A percentile compares a stretch with the other conserved stretches of the same genome.
Evolutionary conservation across 2,888 invertebrate genomes (phyloP).

Genomic region (Dolomedes plantarius): DNA sequence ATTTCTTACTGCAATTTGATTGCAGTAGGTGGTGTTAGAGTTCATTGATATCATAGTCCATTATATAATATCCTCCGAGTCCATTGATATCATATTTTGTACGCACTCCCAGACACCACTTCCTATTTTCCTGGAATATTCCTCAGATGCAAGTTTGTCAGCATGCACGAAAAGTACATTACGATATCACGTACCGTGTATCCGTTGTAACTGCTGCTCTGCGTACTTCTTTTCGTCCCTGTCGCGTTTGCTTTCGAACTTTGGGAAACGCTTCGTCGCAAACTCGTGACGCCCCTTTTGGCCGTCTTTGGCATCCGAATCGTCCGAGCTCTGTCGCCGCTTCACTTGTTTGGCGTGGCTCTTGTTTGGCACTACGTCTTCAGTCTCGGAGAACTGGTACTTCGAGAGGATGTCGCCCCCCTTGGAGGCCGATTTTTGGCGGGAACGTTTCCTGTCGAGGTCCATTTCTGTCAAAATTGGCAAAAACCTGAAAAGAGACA

Average conservation of each 20-base stretch:
- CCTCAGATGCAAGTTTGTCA: no score
- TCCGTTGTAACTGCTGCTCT: not conserved
- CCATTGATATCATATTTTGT: no score
- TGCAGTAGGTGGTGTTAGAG: no score
- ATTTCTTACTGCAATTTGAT: no score
- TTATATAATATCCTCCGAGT: no score
- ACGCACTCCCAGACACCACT: no score
- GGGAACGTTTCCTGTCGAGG: conserved; percentile 34
- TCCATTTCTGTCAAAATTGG: conserved; percentile 29
- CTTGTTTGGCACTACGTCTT: conserved; percentile 24
- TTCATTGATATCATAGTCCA: no score
- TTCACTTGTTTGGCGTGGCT: conserved; percentile 23
- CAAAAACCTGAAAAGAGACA: not conserved
- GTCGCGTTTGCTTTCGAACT: not conserved
- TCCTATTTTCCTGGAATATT: no score
- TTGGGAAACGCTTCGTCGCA: not conserved
- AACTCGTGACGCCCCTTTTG: conserved; percentile 8
- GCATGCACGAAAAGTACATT: no score
- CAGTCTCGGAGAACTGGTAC: conserved; percentile 46
- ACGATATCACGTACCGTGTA: not conserved
- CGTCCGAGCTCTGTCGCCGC: conserved; percentile 47
- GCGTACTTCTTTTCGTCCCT: not conserved
- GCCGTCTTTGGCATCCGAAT: conserved; percentile 23
- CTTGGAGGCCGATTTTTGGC: conserved; percentile 39
- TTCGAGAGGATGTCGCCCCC: conserved; percentile 33